Percentiles rank a stretch among this genome's conserved stretches.
Conservation (phyloP, 2,797 vertebrate genomes). For the Premnoplex brunnescens region DNA sequence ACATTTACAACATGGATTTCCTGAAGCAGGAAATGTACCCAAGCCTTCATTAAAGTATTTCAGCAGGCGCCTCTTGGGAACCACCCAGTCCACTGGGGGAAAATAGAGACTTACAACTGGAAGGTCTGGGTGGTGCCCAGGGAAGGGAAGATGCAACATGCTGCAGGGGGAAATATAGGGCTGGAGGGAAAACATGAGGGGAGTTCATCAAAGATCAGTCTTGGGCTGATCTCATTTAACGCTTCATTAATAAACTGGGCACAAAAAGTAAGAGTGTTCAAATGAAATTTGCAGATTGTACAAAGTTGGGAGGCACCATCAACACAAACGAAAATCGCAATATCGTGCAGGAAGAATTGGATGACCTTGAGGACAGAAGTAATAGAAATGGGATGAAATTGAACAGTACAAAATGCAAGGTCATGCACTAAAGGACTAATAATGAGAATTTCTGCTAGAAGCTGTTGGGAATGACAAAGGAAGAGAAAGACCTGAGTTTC, state of each 20-base stretch:
- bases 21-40: neutral
- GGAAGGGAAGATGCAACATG: neutral
- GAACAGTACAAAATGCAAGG: conserved; percentile 71
- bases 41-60: neutral
- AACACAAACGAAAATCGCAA: conserved; percentile 65
- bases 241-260: conserved; percentile 49
- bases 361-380: conserved; percentile 72
- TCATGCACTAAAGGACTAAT: conserved; percentile 68
- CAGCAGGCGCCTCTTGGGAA: neutral
- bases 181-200: neutral
- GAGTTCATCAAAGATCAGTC: conserved; percentile 12
- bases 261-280: conserved; percentile 43
- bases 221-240: conserved; percentile 31
- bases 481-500: conserved; percentile 57
- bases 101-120: neutral
- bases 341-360: conserved; percentile 61
- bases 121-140: neutral
- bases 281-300: conserved; percentile 59
- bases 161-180: neutral
- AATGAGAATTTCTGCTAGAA: conserved; percentile 71
- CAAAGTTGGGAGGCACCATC: conserved; percentile 59
- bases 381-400: conserved; percentile 72
- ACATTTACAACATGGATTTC: neutral
- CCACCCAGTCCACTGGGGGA: neutral
- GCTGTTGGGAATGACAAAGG: conserved; percentile 67